phyloP scores from a whole-genome alignment of 2,113 vertebrate species.

The Xyliphius kryptos region DNA sequence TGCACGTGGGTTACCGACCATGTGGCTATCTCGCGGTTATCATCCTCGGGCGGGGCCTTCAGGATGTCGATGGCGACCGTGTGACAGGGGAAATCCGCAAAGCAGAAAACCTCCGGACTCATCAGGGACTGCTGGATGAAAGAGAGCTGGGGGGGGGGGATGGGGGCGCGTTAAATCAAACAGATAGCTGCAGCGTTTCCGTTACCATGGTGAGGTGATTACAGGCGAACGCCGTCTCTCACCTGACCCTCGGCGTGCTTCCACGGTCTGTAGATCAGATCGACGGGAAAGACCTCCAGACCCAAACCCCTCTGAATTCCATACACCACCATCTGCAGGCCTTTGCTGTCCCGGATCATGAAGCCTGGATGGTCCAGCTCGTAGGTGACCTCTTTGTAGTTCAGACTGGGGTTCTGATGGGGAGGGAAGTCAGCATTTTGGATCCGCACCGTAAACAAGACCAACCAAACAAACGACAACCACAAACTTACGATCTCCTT shows the following conservation, averaged over 20 bases:
- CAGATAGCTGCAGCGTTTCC: background rate
- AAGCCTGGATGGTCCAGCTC: constrained; percentile 94
- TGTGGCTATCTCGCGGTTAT: constrained; percentile 96
- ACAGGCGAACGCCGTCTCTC: constrained; percentile 1
- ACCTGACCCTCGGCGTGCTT: constrained; percentile 98
- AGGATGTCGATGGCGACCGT: constrained; percentile 93
- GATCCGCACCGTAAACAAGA: background rate
- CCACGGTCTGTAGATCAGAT: constrained; percentile 96
- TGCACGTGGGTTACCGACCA: constrained; percentile 62
- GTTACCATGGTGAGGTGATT: no score
- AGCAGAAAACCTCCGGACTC: constrained; percentile 96
- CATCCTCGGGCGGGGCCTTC: constrained; percentile 98
- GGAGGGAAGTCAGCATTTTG: constrained; percentile 27
- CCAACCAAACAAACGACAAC: background rate
- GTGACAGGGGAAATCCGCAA: constrained; percentile 94
- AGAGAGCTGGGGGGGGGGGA: constrained; percentile 73
- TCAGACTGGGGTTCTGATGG: constrained; percentile 85
- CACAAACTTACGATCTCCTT: constrained; percentile 84
- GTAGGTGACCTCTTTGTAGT: constrained; percentile 98
- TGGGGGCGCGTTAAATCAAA: no score
- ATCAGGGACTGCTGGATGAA: constrained; percentile 97
- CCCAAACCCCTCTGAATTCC: constrained; percentile 92
- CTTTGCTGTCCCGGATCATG: constrained; percentile 94
- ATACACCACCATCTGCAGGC: constrained; percentile 92
- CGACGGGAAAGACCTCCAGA: constrained; percentile 93